phyloP scores from a whole-genome alignment of 2,113 vertebrate genomes.

The Guaruba guarouba region DNA sequence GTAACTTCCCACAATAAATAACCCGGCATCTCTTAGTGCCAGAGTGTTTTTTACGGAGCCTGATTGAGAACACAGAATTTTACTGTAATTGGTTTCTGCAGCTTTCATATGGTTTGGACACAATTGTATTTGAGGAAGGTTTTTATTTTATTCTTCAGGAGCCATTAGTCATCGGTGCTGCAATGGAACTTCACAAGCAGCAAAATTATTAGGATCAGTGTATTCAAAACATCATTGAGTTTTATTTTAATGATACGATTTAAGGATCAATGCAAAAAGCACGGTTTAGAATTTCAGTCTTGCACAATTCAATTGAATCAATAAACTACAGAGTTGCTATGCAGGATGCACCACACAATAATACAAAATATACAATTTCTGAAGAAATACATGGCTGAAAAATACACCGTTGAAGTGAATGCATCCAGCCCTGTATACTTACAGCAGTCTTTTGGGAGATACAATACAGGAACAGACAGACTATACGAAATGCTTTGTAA shows the following conservation, averaged over 20 bases:
- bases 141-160: not conserved
- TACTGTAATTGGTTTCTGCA: conserved; percentile 40
- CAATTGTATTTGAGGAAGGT: not conserved
- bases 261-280: conserved; percentile 63
- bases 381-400: conserved; percentile 1
- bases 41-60: not conserved
- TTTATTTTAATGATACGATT: conserved; percentile 41
- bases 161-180: not conserved
- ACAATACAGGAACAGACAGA: not conserved
- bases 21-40: not conserved
- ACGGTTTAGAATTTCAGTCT: conserved; percentile 52
- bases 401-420: not conserved
- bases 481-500: not conserved
- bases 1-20: conserved; percentile 55
- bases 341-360: conserved; percentile 19
- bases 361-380: conserved; percentile 34
- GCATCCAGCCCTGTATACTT: not conserved
- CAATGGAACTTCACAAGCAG: not conserved
- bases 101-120: conserved; percentile 7
- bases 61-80: conserved; percentile 37
- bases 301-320: conserved; percentile 60
- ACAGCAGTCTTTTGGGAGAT: not conserved
- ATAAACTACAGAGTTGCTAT: conserved; percentile 39
- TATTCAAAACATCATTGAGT: not conserved
- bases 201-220: conserved; percentile 12